phyloP scores from a whole-genome alignment of 2,797 vertebrate species.

The Choloepus didactylus region DNA sequence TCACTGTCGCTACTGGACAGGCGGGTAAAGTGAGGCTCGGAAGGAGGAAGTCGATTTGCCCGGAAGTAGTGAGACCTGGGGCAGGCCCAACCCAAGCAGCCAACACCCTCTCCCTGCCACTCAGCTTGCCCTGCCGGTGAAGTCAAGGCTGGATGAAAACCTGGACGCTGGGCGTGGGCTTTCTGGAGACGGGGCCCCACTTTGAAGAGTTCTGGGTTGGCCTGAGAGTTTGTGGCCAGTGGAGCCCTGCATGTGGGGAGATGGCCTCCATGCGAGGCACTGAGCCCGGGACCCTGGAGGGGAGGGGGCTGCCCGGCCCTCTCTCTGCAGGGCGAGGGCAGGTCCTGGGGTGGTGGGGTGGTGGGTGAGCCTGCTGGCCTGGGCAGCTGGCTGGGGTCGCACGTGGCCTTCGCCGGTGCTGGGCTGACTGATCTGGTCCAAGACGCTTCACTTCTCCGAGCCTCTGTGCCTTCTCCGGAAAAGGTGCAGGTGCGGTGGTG shows the following conservation, averaged over 20 bases:
- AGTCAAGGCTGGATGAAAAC: rapidly evolving
- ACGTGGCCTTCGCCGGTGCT: background rate
- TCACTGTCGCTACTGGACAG: background rate
- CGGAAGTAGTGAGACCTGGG: background rate
- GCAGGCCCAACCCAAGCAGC: no score
- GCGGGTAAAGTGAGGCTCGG: background rate
- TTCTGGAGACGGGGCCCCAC: background rate
- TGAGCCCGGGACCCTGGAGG: rapidly evolving
- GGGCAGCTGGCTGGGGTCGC: background rate
- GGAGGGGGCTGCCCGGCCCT: background rate
- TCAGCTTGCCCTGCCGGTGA: rapidly evolving
- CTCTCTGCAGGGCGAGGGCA: no score
- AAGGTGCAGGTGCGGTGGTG: no score
- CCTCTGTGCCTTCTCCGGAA: no score
- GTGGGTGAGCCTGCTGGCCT: no score
- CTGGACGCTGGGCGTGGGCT: rapidly evolving
- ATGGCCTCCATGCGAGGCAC: background rate
- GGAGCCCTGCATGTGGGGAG: background rate
- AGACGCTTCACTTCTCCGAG: no score
- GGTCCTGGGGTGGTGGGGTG: no score
- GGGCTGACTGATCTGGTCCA: no score
- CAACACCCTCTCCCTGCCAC: rapidly evolving
- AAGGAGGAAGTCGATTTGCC: background rate
- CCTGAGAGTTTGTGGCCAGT: no score
- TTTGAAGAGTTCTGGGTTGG: background rate